A percentile compares a stretch with the other conserved stretches of the same genome.
These are phyloP conservation scores for Elanus axillaris DNA, from an alignment of 2,113 vertebrate species.

Conservation along the genomic window DNA sequence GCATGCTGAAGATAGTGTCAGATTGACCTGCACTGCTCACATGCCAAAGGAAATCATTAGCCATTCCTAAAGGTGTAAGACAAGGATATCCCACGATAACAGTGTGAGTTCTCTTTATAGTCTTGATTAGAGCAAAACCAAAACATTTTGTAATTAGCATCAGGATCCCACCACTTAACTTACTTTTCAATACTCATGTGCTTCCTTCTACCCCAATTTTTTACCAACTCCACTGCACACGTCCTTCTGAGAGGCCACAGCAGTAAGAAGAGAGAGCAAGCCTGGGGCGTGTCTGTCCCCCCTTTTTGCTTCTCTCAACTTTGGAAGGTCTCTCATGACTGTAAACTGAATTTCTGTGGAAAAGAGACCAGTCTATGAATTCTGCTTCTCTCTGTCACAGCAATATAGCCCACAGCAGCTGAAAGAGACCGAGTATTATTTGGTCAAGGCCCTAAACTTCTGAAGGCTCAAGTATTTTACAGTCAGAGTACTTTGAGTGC, in stretches of 20 bases:
- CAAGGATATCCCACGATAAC: neutral
- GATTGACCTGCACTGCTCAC: neutral
- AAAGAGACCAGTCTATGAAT: neutral
- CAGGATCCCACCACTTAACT: neutral
- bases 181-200: neutral
- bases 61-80: neutral
- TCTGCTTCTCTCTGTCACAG: neutral
- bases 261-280: neutral
- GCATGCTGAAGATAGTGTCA: neutral
- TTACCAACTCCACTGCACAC: neutral
- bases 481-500: neutral
- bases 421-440: neutral
- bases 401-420: neutral
- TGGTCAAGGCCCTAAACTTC: neutral
- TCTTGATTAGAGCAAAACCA: neutral
- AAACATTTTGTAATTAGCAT: neutral
- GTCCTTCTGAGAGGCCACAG: neutral
- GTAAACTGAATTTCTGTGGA: neutral
- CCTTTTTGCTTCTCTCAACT: neutral
- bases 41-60: neutral
- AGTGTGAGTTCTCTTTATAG: accelerated
- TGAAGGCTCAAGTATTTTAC: neutral
- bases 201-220: neutral
- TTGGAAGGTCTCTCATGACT: neutral
- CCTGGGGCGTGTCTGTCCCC: neutral